Conservation (phyloP, 2,797 vertebrate species). For the Zenarchopterus dispar region DNA sequence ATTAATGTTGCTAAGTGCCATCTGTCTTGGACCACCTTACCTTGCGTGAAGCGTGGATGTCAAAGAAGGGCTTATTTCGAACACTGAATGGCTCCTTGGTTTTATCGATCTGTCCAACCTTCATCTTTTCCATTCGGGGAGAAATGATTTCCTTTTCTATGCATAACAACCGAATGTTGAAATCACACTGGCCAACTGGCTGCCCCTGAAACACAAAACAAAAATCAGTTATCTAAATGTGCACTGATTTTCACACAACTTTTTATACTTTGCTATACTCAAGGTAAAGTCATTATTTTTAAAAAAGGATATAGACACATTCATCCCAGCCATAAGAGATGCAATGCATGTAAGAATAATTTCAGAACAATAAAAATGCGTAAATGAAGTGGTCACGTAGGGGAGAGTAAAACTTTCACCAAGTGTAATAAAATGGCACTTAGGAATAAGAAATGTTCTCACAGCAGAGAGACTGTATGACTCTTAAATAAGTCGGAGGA, state of each 20-base stretch:
- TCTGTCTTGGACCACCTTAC: slow-evolving; percentile 71
- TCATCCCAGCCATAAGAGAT: too few species aligned
- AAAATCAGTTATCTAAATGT: slow-evolving; percentile 1
- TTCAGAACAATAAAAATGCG: too few species aligned
- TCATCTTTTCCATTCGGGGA: slow-evolving; percentile 95
- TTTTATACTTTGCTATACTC: too few species aligned
- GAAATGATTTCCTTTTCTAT: slow-evolving; percentile 97
- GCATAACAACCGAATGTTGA: slow-evolving; percentile 91
- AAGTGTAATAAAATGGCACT: too few species aligned
- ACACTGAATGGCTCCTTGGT: slow-evolving; percentile 94
- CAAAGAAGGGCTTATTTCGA: slow-evolving; percentile 95
- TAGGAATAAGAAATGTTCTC: too few species aligned
- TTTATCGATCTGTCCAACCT: slow-evolving; percentile 94
- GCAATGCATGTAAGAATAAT: too few species aligned
- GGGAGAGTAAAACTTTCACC: too few species aligned
- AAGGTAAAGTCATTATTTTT: too few species aligned
- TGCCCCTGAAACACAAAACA: slow-evolving; percentile 85
- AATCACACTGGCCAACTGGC: slow-evolving; percentile 96
- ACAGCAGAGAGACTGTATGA: too few species aligned
- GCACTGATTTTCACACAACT: not conserved
- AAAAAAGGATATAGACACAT: too few species aligned
- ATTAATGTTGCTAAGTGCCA: not conserved
- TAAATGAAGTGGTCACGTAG: too few species aligned
- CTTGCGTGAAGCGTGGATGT: slow-evolving; percentile 92
- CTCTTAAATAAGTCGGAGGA: too few species aligned